These are phyloP conservation scores for Acropora yongei DNA, from an alignment of 64 coral and sea anemone species.

Conservation along the genomic window DNA sequence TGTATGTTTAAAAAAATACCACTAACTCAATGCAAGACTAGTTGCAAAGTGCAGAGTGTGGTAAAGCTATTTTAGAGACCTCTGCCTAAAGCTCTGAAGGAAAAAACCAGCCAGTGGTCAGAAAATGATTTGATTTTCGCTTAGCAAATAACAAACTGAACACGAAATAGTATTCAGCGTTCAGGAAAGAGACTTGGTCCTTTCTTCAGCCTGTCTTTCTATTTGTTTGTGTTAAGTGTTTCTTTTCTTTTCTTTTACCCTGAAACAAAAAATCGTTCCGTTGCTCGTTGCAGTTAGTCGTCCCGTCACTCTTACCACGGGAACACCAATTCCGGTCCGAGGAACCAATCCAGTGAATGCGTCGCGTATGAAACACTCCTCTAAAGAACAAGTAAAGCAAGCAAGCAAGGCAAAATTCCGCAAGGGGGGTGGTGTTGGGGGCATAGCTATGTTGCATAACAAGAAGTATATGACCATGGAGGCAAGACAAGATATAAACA, in stretches of 20 bases:
- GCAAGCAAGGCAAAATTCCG: conserved; percentile 67
- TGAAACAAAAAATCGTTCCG: background rate
- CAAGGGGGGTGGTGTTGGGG: conserved; percentile 30
- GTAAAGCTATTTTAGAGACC: too few relatives aligned
- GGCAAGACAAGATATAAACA: conserved; percentile 86
- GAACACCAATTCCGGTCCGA: conserved; percentile 18
- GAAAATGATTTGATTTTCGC: too few relatives aligned
- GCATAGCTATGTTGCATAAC: conserved; percentile 32
- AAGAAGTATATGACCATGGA: conserved; percentile 78
- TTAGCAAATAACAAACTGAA: too few relatives aligned
- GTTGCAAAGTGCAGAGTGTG: too few relatives aligned
- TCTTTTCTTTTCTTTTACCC: background rate
- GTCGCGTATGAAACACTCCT: conserved; percentile 92
- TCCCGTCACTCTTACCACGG: conserved; percentile 1
- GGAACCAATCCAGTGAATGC: conserved; percentile 29
- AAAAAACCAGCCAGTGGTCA: too few relatives aligned
- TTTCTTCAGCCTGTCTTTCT: too few relatives aligned
- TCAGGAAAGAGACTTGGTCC: too few relatives aligned
- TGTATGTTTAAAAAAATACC: too few relatives aligned
- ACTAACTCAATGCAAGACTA: too few relatives aligned
- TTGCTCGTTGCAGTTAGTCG: conserved; percentile 9
- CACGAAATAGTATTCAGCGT: too few relatives aligned
- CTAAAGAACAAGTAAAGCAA: conserved; percentile 90
- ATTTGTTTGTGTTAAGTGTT: too few relatives aligned
- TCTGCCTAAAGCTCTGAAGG: too few relatives aligned